phyloP scores from a whole-genome alignment of 2,797 vertebrate genomes.

The Alca torda region DNA sequence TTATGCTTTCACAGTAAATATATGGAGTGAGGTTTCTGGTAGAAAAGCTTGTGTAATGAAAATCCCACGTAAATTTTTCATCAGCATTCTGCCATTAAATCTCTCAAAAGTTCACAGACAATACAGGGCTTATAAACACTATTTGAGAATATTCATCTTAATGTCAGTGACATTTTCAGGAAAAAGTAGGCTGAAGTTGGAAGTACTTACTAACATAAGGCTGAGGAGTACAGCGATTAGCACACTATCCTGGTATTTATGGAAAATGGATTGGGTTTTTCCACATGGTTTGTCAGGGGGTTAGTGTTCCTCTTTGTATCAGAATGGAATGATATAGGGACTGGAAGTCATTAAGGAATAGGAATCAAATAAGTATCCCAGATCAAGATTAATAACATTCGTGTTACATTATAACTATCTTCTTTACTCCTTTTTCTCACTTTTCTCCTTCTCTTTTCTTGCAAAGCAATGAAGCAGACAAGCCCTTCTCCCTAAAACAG shows the following conservation, averaged over 20 bases:
- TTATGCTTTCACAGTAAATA: slow-evolving; percentile 4
- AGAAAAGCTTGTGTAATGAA: neutral
- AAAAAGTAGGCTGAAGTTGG: slow-evolving; percentile 18
- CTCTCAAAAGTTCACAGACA: neutral
- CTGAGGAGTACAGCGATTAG: neutral
- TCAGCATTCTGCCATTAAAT: neutral
- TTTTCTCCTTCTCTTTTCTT: neutral
- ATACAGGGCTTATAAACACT: neutral
- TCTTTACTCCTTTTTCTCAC: neutral
- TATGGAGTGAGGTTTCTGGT: neutral
- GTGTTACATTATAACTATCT: neutral
- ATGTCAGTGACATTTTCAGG: slow-evolving; percentile 25
- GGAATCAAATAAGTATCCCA: neutral
- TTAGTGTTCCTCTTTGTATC: neutral
- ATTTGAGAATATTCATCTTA: slow-evolving; percentile 8
- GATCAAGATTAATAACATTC: neutral
- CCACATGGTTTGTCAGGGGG: neutral
- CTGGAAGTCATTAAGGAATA: neutral
- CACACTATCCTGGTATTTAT: neutral
- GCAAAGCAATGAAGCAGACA: neutral
- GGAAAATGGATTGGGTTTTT: neutral
- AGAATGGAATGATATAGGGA: neutral
- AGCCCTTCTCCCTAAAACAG: neutral
- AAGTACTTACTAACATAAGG: neutral
- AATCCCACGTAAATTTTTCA: slow-evolving; percentile 11